Conservation (phyloP, 1,140 invertebrate genomes). For the Meteorus sp. region DNA sequence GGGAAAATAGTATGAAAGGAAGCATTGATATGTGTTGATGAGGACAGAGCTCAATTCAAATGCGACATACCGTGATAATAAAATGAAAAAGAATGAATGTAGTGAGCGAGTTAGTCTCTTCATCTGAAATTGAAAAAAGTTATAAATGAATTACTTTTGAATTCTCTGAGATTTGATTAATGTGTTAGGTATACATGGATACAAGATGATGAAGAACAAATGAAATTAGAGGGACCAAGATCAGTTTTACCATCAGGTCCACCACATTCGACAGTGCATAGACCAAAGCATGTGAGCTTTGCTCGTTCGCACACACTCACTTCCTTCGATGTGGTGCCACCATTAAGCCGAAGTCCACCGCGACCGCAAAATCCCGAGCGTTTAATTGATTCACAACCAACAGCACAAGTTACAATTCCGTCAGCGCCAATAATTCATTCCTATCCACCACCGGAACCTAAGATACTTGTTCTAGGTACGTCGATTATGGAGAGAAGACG, state of each 20-base stretch:
- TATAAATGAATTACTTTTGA: no score
- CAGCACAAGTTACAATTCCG: constrained; percentile 42
- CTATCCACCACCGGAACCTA: constrained; percentile 55
- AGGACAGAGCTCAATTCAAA: no score
- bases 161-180: neutral
- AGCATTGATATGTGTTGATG: neutral
- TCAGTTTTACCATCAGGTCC: constrained; percentile 47
- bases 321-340: constrained; percentile 73
- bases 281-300: constrained; percentile 87
- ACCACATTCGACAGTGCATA: constrained; percentile 57
- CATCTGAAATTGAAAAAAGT: no score
- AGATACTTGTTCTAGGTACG: constrained; percentile 59
- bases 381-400: constrained; percentile 60
- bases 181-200: constrained; percentile 68
- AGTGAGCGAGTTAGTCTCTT: no score
- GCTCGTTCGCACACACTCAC: constrained; percentile 81
- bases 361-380: constrained; percentile 71
- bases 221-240: constrained; percentile 70
- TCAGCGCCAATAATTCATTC: constrained; percentile 32
- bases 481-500: no score
- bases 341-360: constrained; percentile 59
- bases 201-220: constrained; percentile 73
- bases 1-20: neutral
- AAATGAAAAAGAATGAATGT: no score
- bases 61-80: no score